A percentile compares a stretch with the other conserved stretches of the same genome.
Conservation (phyloP, 1,140 invertebrate genomes). For the Cydia amplana region DNA sequence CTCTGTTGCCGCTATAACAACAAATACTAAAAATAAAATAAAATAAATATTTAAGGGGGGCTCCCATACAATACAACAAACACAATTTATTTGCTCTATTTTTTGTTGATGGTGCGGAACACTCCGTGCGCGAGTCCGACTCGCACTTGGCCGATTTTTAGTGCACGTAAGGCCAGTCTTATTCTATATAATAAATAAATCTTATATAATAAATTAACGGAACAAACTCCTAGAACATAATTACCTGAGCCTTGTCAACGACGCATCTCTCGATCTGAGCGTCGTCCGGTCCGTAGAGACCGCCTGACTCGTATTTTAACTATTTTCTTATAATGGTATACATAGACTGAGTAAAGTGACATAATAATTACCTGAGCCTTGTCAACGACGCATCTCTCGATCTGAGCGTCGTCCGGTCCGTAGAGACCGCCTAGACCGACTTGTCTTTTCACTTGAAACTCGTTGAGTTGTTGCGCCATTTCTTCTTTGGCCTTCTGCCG, state of each 20-base stretch:
- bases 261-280: slow-evolving; percentile 88
- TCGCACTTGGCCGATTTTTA: neutral
- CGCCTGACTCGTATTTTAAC: slow-evolving; percentile 92
- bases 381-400: slow-evolving; percentile 90
- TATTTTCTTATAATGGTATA: neutral
- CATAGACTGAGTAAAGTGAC: neutral
- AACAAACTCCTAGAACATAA: no score
- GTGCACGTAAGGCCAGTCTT: no score
- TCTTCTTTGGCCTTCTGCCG: slow-evolving; percentile 91
- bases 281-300: slow-evolving; percentile 94
- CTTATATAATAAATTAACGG: no score
- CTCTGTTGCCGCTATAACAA: no score
- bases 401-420: slow-evolving; percentile 90
- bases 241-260: slow-evolving; percentile 90
- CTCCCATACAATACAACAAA: no score
- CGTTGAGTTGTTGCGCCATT: slow-evolving; percentile 90
- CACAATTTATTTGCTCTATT: no score
- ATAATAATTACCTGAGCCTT: slow-evolving; percentile 84
- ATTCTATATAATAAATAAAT: no score
- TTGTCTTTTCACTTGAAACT: slow-evolving; percentile 93
- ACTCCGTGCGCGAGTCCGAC: no score
- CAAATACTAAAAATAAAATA: no score
- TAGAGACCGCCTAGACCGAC: slow-evolving; percentile 94
- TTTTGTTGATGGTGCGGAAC: no score
- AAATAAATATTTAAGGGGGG: no score